Evolutionary conservation across 2,797 vertebrate genomes (phyloP), one percentile per base, ranked within the genome.

Genomic region (Vespertilio murinus): DNA sequence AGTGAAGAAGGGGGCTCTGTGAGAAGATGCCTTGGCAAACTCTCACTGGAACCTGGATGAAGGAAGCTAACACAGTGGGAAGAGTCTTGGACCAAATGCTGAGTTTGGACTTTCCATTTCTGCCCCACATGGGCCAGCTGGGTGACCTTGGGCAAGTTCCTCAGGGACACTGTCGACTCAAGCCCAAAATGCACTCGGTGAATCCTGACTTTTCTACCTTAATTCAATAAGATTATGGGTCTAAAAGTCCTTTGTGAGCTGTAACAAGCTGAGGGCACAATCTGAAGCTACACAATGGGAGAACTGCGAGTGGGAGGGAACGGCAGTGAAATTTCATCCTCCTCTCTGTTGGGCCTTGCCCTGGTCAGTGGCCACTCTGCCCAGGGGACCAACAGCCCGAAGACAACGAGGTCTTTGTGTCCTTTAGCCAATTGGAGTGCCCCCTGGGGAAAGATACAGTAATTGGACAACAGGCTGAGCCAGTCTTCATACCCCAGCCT

Each of bases 361-460:
- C 61, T 45, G n/a, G 56, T 89, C 83, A 54, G 52, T 3, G 6
- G 54, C 74, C 54, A 74, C 71, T 86, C 71, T 75, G 67, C 54
- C 89, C 84, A 69, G 52, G 83, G 54, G n/a, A 85, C n/a, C 5
- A 20, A 65, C 12, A 42, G 5, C 83, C 54, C 1, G 10, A 40
- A 6, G 92, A 96, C 94, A 96, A 95, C 75, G 87, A 67, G 79
- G 54, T 75, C 84, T 95, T 94, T 96, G 91, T 97, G 87, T 59
- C 65, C 59, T 78, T 35, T 33, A 85, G 93, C 93, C 94, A 95
- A 73, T 81, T 75, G 83, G 69, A 86, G 40, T 61, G n/a, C 9
- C 22, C 49, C 35, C 28, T 30, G 45, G 54, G 38, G 64, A 93
- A 81, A 89, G 93, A 91, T 89, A 87, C 77, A 74, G 69, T 91